Evolutionary conservation across 2,797 vertebrate species (phyloP).

Genomic region (Spheniscus humboldti): DNA sequence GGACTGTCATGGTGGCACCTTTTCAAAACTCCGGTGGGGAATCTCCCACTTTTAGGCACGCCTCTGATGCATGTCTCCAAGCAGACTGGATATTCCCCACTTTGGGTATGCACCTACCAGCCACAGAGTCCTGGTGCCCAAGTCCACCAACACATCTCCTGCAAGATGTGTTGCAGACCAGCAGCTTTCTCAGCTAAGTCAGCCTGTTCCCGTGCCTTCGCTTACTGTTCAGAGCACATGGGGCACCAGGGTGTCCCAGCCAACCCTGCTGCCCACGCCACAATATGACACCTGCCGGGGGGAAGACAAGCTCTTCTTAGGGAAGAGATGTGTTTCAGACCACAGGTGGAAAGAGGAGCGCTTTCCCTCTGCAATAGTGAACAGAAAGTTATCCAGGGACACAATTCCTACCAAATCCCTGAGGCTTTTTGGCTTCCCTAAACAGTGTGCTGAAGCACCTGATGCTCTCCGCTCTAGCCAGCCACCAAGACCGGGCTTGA

Average conservation of each 20-base stretch:
- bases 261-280: background rate
- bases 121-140: background rate
- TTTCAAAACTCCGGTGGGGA: fast-evolving
- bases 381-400: background rate
- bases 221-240: fast-evolving
- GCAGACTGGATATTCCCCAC: background rate
- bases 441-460: background rate
- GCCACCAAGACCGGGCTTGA: background rate
- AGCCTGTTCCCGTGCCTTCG: background rate
- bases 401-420: background rate
- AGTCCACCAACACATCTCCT: background rate
- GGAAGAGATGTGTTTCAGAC: background rate
- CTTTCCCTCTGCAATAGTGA: background rate
- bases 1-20: background rate
- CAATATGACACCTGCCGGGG: background rate
- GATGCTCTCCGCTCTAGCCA: background rate
- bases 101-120: background rate
- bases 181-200: background rate
- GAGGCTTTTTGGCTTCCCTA: background rate
- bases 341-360: background rate
- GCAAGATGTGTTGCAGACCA: background rate
- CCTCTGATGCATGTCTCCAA: background rate
- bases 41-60: background rate
- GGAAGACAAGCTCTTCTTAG: background rate
- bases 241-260: background rate